These are phyloP conservation scores for Desmophyllum pertusum DNA, from an alignment of 92 coral and sea anemone genomes.

Conservation along the genomic window DNA sequence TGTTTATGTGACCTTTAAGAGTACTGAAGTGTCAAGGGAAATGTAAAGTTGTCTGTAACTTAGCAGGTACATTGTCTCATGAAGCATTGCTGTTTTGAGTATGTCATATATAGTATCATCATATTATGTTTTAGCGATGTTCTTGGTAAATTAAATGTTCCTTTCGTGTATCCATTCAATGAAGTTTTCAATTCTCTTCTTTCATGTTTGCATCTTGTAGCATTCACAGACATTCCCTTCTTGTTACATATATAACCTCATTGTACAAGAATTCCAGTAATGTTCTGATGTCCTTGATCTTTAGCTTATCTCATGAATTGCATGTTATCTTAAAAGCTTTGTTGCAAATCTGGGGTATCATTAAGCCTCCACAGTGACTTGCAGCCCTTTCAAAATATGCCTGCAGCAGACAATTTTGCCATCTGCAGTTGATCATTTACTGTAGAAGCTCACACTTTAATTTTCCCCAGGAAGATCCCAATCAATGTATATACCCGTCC, in stretches of 20 bases:
- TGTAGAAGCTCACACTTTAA: too few relatives aligned
- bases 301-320: not conserved
- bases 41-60: not conserved
- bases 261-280: conserved; percentile 14
- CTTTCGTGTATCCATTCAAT: not conserved
- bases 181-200: not conserved
- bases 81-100: not conserved
- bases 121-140: not conserved
- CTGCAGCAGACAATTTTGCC: too few relatives aligned
- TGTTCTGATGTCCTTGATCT: not conserved
- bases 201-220: not conserved
- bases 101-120: not conserved
- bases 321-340: not conserved
- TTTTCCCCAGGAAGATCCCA: too few relatives aligned
- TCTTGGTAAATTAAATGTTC: not conserved
- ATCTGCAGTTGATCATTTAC: too few relatives aligned
- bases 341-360: too few relatives aligned
- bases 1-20: not conserved
- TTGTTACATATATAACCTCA: not conserved
- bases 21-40: not conserved
- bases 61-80: not conserved
- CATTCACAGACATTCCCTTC: not conserved
- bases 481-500: too few relatives aligned
- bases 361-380: too few relatives aligned
- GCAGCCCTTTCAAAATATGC: too few relatives aligned